Percentiles rank a stretch among this genome's conserved stretches.
phyloP scores from a whole-genome alignment of 1,140 invertebrate genomes.

The Drosophila virilis region DNA sequence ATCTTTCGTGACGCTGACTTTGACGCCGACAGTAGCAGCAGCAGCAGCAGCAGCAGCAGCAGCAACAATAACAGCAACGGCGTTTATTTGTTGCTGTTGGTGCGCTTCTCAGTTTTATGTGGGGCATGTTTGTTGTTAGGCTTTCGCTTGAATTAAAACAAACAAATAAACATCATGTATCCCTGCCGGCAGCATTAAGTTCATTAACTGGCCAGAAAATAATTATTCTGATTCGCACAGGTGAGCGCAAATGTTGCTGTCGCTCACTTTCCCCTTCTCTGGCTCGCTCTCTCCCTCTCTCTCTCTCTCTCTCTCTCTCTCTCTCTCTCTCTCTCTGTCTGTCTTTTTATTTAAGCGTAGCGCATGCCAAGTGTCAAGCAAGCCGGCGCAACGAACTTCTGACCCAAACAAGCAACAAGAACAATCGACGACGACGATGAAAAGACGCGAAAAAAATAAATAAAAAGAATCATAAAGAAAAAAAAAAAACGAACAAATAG shows the following conservation, averaged over 20 bases:
- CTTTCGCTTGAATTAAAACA: constrained; percentile 7
- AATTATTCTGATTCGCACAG: constrained; percentile 20
- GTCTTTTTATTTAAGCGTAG: constrained; percentile 23
- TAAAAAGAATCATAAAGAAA: constrained; percentile 49
- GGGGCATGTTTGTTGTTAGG: constrained; percentile 21
- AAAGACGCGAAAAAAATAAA: constrained; percentile 65
- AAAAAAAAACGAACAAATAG: constrained; percentile 16
- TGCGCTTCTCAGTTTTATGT: constrained; percentile 17
- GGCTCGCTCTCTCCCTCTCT: background rate
- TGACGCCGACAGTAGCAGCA: background rate
- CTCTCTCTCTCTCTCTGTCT: background rate
- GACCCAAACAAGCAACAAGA: constrained; percentile 68
- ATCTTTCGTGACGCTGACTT: constrained; percentile 4
- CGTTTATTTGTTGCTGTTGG: constrained; percentile 9
- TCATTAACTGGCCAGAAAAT: background rate
- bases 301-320: background rate
- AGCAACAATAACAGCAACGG: background rate
- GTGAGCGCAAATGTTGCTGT: constrained; percentile 31
- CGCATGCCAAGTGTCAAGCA: constrained; percentile 34
- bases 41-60: background rate
- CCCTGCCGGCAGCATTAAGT: background rate
- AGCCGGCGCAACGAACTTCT: constrained; percentile 58
- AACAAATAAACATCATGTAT: background rate
- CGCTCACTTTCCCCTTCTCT: too few relatives aligned
- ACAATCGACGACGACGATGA: constrained; percentile 56